Evolutionary conservation across 2,888 invertebrate genomes (phyloP), one percentile per base, ranked within the genome.

Genomic region (Macroteleia sp.): DNA sequence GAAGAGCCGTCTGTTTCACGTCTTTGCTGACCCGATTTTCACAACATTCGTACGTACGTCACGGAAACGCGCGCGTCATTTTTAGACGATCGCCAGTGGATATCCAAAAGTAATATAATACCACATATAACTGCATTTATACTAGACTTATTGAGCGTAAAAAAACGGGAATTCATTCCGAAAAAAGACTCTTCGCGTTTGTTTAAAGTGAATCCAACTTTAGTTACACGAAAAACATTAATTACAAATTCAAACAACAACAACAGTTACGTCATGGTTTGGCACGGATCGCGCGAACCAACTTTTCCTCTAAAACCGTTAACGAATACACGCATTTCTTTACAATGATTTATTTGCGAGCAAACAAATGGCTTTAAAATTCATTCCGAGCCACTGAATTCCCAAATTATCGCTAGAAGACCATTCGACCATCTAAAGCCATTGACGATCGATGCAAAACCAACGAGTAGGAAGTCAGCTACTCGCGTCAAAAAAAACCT

Each of bases 1-100:
- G 56, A 64, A 54, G 19, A 44, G 44, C 41, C 59, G 73, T 64
- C 57, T 66, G 73, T 57, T 73, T 66, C 64, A 36, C 50, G 50
- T 73, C 56, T 48, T 32, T 14, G 66, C 66, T 74, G 67, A 74
- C 66, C 67, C 67, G 74, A 46, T 74, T 74, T 74, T 64, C 56
- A 56, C 56, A 25, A 54, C 56, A 48, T 62, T 52, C 32, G 48
- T 48, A 59, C 44, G 36, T 46, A 74, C 66, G 74, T 66, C 74
- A 74, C 41, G 48, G 44, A 61, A 36, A 61, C 30, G 67, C 59
- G 64, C 48, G 64, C 64, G 61, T 74, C 67, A 46, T 32, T 66
- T 67, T 67, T 67, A 67, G 59, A 59, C 50, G 44, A 50, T 32
- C 71, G 12, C 2, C 46, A 32, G 22, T 10, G 25, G 2, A 17